Evolutionary conservation across 2,113 vertebrate species (phyloP).

Genomic region (Anthoscopus minutus): DNA sequence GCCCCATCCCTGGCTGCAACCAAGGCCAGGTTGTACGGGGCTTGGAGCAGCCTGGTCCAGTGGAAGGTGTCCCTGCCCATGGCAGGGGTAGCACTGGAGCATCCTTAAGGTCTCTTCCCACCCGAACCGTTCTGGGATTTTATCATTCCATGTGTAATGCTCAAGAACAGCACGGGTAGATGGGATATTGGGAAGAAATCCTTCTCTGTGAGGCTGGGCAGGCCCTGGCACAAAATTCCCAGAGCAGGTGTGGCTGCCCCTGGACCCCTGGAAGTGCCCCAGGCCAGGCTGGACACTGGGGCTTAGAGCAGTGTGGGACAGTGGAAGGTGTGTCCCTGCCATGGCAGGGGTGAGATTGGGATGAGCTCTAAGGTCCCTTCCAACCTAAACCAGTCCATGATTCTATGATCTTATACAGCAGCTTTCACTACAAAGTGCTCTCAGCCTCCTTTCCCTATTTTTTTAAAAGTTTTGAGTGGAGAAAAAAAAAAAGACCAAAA

Average conservation of each 20-base stretch:
- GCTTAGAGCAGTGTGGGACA: not conserved
- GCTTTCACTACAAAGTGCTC: not conserved
- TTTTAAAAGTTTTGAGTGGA: not conserved
- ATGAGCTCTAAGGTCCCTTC: not conserved
- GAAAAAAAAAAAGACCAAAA: fast-evolving
- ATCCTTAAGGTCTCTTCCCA: not conserved
- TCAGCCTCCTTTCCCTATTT: not conserved
- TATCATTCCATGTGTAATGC: not conserved
- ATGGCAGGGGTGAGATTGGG: fast-evolving
- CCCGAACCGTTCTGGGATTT: not conserved
- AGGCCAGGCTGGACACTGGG: not conserved
- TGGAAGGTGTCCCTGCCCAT: not conserved
- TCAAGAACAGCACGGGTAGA: not conserved
- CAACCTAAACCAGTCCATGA: not conserved
- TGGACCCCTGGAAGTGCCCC: not conserved
- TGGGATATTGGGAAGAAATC: not conserved
- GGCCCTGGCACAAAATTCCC: not conserved
- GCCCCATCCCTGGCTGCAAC: not conserved
- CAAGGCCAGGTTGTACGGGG: not conserved
- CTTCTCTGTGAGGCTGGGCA: fast-evolving
- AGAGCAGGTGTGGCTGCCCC: not conserved
- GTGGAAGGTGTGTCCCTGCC: not conserved
- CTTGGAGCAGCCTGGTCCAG: fast-evolving
- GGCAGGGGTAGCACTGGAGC: not conserved
- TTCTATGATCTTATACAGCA: not conserved